These are phyloP conservation scores for Neodontobutis hainanensis DNA, from an alignment of 2,113 vertebrate genomes.

Conservation along the genomic window DNA sequence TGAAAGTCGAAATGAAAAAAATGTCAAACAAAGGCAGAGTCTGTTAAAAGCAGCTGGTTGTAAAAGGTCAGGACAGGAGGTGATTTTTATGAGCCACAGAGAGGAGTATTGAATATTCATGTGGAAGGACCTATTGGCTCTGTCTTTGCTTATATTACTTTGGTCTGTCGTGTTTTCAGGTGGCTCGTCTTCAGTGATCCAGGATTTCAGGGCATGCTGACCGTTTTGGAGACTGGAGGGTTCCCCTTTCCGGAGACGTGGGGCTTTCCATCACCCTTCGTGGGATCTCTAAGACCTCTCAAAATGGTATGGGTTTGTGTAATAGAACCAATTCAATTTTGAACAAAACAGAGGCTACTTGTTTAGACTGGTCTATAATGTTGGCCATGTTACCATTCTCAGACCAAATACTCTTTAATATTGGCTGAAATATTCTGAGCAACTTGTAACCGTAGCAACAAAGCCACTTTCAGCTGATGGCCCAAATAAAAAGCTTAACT, in stretches of 20 bases:
- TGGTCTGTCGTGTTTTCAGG: slow-evolving; percentile 64
- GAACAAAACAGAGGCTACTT: no score
- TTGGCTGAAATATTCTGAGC: no score
- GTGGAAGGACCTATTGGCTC: not conserved
- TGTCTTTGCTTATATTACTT: not conserved
- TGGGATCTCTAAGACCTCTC: slow-evolving; percentile 88
- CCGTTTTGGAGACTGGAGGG: slow-evolving; percentile 86
- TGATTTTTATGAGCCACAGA: not conserved
- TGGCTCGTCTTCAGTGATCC: slow-evolving; percentile 94
- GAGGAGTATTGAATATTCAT: not conserved
- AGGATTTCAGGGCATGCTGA: slow-evolving; percentile 85
- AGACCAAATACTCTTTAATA: no score
- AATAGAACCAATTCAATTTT: no score
- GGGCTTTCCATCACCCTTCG: slow-evolving; percentile 85
- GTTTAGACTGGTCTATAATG: no score
- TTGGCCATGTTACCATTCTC: no score
- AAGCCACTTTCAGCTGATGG: no score
- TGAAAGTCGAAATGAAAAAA: no score
- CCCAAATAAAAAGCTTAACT: no score
- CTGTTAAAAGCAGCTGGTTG: not conserved
- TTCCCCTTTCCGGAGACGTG: slow-evolving; percentile 89
- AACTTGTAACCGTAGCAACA: no score
- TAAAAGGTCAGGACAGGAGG: not conserved
- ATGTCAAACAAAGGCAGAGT: not conserved
- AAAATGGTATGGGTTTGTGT: slow-evolving; percentile 84